Conservation (phyloP, 2,797 vertebrate species). For the Synanceia verrucosa region DNA sequence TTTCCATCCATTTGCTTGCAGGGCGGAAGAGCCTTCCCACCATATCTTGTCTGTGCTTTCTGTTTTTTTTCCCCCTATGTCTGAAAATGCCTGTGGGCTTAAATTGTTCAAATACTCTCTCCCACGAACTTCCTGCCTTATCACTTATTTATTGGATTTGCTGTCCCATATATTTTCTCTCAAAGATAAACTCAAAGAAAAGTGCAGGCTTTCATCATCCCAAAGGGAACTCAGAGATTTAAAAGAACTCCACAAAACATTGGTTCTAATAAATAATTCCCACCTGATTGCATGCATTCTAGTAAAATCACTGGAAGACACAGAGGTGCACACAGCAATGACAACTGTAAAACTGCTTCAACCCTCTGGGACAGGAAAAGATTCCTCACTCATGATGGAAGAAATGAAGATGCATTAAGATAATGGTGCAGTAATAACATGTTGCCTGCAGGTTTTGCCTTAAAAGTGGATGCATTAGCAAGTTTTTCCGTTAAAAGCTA, state of each 20-base stretch:
- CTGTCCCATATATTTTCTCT: slow-evolving; percentile 76
- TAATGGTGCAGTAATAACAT: slow-evolving; percentile 8
- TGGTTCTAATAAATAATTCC: slow-evolving; percentile 66
- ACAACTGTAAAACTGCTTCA: slow-evolving; percentile 4
- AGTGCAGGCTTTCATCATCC: slow-evolving; percentile 68
- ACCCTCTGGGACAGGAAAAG: slow-evolving; percentile 2
- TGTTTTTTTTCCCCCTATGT: slow-evolving; percentile 32
- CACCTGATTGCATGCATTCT: slow-evolving; percentile 41
- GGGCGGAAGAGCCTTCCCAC: slow-evolving; percentile 57
- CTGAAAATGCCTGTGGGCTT: slow-evolving; percentile 75
- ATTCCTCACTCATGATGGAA: slow-evolving; percentile 13
- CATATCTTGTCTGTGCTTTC: slow-evolving; percentile 65
- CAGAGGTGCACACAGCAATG: slow-evolving; percentile 1
- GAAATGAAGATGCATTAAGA: slow-evolving; percentile 9
- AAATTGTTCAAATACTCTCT: slow-evolving; percentile 78
- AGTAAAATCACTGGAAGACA: slow-evolving; percentile 41
- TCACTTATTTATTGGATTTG: slow-evolving; percentile 81
- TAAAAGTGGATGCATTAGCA: neutral
- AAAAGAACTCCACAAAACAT: slow-evolving; percentile 63
- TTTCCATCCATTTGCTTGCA: slow-evolving; percentile 70
- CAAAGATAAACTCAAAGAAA: slow-evolving; percentile 74
- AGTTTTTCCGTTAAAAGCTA: slow-evolving; percentile 7
- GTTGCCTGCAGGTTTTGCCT: neutral
- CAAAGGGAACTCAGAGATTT: slow-evolving; percentile 47
- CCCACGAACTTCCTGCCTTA: slow-evolving; percentile 75